Conservation (phyloP, 2,888 invertebrate genomes). For the Cephus rjabovi region DNA sequence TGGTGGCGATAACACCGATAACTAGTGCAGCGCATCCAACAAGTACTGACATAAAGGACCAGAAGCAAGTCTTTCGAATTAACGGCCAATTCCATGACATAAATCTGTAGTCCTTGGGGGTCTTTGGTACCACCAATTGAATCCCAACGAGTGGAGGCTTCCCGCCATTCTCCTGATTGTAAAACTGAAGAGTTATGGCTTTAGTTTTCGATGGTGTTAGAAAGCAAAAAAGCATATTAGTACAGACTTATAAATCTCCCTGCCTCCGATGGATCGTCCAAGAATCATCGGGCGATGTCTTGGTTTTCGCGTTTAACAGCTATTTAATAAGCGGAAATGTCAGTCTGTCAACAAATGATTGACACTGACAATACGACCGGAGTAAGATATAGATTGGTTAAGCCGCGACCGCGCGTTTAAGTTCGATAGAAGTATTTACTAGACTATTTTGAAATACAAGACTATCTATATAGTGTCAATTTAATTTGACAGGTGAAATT, state of each 20-base stretch:
- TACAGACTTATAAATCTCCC: background rate
- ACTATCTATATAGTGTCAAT: no score
- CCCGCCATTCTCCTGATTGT: conserved; percentile 67
- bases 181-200: conserved; percentile 57
- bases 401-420: no score
- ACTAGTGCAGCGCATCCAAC: conserved; percentile 80
- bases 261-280: background rate
- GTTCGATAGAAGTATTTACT: no score
- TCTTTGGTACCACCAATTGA: conserved; percentile 63
- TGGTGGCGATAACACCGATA: conserved; percentile 77
- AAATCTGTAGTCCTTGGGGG: conserved; percentile 70
- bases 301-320: background rate
- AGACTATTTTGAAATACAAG: no score
- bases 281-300: background rate
- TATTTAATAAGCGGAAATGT: background rate
- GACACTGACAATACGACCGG: background rate
- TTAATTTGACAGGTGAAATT: no score
- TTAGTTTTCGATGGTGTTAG: background rate
- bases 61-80: conserved; percentile 79
- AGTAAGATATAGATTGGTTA: no score
- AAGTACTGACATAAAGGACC: conserved; percentile 79
- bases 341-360: background rate
- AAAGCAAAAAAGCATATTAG: background rate
- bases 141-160: conserved; percentile 65
- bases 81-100: conserved; percentile 85